Conservation (phyloP, 2,797 vertebrate species). For the Podargus strigoides region DNA sequence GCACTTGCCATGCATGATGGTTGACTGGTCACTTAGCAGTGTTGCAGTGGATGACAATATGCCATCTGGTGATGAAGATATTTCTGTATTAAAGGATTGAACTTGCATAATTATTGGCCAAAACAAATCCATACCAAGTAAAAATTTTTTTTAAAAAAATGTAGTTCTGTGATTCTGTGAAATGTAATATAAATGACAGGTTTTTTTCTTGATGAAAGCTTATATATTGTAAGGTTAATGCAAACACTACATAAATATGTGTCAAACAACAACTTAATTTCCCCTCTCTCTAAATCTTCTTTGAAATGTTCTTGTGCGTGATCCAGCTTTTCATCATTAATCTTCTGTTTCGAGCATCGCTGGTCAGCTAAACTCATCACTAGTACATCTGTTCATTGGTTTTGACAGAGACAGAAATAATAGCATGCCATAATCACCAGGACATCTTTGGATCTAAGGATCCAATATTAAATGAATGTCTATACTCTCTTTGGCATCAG, state of each 20-base stretch:
- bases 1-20: not conserved
- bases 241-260: not conserved
- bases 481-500: not conserved
- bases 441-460: constrained; percentile 19
- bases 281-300: not conserved
- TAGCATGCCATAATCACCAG: not conserved
- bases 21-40: not conserved
- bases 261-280: not conserved
- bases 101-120: not conserved
- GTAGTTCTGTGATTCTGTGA: too few species aligned
- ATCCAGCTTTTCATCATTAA: not conserved
- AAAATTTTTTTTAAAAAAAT: not conserved
- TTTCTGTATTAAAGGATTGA: not conserved
- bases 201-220: not conserved
- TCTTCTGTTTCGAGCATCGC: not conserved
- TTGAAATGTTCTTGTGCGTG: not conserved
- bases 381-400: not conserved
- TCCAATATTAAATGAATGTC: constrained; percentile 24
- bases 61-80: not conserved
- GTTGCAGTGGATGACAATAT: not conserved
- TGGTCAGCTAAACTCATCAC: constrained; percentile 6
- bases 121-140: not conserved
- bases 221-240: not conserved
- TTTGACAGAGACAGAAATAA: constrained; percentile 48
- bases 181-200: not conserved